Percentiles rank a stretch among this genome's conserved stretches.
These are phyloP conservation scores for Anneissia japonica DNA, from an alignment of 35 echinoderm and acorn worm genomes.

Conservation along the genomic window DNA sequence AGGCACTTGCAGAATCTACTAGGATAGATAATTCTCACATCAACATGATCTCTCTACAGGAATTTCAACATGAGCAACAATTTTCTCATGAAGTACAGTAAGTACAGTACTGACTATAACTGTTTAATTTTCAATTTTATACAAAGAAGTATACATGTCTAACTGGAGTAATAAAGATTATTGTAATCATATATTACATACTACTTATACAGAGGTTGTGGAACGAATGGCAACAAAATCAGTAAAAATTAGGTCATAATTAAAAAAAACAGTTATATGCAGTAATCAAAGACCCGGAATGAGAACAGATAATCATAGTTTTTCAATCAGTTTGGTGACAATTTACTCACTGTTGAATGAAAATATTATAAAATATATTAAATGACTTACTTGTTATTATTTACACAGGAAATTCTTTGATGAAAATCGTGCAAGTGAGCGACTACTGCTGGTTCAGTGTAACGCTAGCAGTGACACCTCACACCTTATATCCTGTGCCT, in stretches of 20 bases:
- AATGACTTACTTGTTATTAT: no score
- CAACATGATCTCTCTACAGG: not conserved
- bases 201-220: not conserved
- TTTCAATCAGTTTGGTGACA: no score
- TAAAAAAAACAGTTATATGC: no score
- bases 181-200: not conserved
- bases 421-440: not conserved
- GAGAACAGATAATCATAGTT: no score
- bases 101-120: not conserved
- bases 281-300: no score
- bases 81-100: not conserved
- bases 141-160: not conserved
- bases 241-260: no score
- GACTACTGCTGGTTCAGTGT: no score
- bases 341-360: no score
- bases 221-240: not conserved
- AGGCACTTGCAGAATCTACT: not conserved
- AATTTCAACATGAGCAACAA: constrained; percentile 10
- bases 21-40: not conserved
- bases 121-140: not conserved
- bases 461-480: no score
- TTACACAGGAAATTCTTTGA: constrained; percentile 1
- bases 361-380: no score
- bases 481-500: no score
- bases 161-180: not conserved